Percentiles rank a stretch among this genome's conserved stretches.
Evolutionary conservation across 2,113 vertebrate genomes (phyloP).

Genomic region (Phrynosoma blainvillii): DNA sequence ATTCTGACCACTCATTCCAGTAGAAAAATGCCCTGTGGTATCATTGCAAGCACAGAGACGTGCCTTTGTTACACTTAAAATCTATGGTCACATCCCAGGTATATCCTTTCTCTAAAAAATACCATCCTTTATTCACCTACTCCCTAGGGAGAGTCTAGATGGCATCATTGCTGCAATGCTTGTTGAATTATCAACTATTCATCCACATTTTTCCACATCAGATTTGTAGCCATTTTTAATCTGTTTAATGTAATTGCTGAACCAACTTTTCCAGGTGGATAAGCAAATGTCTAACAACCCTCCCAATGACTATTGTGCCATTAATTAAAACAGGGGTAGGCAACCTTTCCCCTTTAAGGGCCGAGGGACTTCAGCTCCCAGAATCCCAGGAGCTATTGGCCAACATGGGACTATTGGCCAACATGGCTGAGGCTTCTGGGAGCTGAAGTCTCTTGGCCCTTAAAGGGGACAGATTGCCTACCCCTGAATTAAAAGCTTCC

Average conservation of each 20-base stretch:
- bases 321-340: no score
- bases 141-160: not conserved
- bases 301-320: not conserved
- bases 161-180: no score
- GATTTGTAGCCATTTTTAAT: not conserved
- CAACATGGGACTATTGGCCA: no score
- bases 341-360: no score
- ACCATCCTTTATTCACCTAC: not conserved
- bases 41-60: no score
- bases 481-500: not conserved
- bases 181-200: not conserved
- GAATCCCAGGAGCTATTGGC: no score
- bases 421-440: no score
- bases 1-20: not conserved
- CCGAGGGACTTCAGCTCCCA: no score
- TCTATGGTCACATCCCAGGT: not conserved
- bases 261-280: not conserved
- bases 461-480: no score
- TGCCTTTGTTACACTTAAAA: not conserved
- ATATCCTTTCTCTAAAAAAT: not conserved
- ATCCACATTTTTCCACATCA: not conserved
- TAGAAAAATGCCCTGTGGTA: no score
- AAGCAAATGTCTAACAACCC: not conserved
- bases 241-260: not conserved
- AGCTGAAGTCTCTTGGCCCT: no score